A percentile compares a stretch with the other conserved stretches of the same genome.
These are phyloP conservation scores for Nymphicus hollandicus DNA, from an alignment of 2,113 vertebrate genomes.

Conservation along the genomic window DNA sequence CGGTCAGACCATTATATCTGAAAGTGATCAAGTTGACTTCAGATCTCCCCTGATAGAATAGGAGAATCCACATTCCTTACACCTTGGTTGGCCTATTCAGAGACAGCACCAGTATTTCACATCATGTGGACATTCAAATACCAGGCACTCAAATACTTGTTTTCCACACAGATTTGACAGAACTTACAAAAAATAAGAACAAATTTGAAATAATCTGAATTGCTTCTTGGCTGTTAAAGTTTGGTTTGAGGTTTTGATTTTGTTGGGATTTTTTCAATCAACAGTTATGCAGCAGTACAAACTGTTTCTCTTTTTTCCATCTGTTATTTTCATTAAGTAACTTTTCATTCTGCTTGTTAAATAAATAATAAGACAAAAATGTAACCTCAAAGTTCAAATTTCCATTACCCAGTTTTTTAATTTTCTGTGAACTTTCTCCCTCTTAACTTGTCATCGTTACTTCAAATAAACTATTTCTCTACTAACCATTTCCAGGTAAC, in stretches of 20 bases:
- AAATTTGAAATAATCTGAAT: background rate
- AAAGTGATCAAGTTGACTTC: background rate
- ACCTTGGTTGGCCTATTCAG: background rate
- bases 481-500: background rate
- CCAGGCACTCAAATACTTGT: rapidly evolving
- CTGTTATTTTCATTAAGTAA: background rate
- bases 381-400: background rate
- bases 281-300: background rate
- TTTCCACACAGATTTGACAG: background rate
- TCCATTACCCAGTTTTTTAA: background rate
- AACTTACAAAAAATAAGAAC: background rate
- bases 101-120: background rate
- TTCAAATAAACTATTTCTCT: background rate
- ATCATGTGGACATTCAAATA: rapidly evolving
- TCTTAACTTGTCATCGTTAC: background rate
- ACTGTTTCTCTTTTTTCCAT: background rate
- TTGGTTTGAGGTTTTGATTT: background rate
- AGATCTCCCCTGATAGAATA: background rate
- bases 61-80: background rate
- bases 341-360: background rate
- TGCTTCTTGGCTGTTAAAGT: background rate
- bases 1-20: background rate
- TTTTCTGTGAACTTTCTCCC: background rate
- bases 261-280: background rate
- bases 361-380: background rate